Percentiles rank a stretch among this genome's conserved stretches.
Evolutionary conservation across 2,113 vertebrate genomes (phyloP).

Genomic region (Sinocyclocheilus anophthalmus): DNA sequence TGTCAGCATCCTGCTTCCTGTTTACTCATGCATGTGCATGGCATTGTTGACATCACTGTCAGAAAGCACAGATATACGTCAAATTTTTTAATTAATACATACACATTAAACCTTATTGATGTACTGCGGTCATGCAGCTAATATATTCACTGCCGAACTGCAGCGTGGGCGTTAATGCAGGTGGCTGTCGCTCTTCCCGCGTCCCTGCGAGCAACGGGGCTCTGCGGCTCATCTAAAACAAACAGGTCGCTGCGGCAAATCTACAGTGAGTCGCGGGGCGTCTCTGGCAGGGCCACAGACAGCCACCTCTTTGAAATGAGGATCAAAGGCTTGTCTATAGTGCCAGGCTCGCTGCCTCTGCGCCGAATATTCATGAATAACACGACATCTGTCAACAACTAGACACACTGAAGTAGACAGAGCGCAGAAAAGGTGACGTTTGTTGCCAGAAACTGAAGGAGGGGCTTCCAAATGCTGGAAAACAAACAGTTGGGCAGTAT

Average conservation of each 20-base stretch:
- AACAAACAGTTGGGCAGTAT: constrained; percentile 59
- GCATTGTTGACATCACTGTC: constrained; percentile 8
- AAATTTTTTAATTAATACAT: neutral
- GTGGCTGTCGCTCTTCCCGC: constrained; percentile 49
- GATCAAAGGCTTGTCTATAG: constrained; percentile 73
- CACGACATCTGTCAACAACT: constrained; percentile 73
- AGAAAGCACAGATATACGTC: constrained; percentile 14
- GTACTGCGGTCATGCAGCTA: neutral
- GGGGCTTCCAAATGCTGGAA: constrained; percentile 63
- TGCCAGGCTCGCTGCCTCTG: constrained; percentile 55
- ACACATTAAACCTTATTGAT: neutral
- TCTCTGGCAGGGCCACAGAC: constrained; percentile 48
- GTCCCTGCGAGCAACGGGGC: constrained; percentile 34
- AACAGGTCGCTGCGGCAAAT: constrained; percentile 69
- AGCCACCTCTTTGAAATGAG: constrained; percentile 71
- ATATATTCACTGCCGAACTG: constrained; percentile 27
- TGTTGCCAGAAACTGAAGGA: constrained; percentile 68
- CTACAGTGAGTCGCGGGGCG: constrained; percentile 63
- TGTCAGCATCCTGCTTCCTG: constrained; percentile 1
- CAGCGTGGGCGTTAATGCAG: constrained; percentile 38
- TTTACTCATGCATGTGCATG: neutral
- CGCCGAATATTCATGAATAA: constrained; percentile 74
- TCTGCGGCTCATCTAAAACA: constrained; percentile 62
- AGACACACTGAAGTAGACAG: constrained; percentile 54
- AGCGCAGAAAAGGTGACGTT: constrained; percentile 63